phyloP scores from a whole-genome alignment of 2,888 invertebrate genomes.

The Linnaemya tessellans region DNA sequence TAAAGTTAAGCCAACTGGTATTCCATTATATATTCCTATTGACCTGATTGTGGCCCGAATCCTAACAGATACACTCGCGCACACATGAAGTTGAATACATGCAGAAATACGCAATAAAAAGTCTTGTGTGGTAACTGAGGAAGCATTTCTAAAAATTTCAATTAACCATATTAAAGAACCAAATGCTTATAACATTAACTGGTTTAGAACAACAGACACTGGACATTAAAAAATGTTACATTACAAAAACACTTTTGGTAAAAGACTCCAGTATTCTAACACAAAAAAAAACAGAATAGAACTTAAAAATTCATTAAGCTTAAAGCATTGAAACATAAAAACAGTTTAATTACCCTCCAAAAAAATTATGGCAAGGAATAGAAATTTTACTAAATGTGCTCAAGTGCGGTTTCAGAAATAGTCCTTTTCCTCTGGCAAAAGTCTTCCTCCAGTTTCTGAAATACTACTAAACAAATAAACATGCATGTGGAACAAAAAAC shows the following conservation, averaged over 20 bases:
- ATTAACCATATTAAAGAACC: conserved; percentile 64
- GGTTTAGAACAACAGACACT: conserved; percentile 22
- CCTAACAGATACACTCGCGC: background rate
- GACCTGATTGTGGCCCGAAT: conserved; percentile 29
- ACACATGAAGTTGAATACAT: background rate
- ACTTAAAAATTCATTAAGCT: conserved; percentile 47
- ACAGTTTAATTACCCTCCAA: conserved; percentile 61
- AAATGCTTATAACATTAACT: conserved; percentile 47
- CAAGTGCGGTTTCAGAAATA: conserved; percentile 66
- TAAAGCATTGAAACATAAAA: conserved; percentile 49
- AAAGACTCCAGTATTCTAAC: background rate
- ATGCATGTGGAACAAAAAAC: conserved; percentile 12
- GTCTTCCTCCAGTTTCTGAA: background rate
- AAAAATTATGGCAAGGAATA: conserved; percentile 43
- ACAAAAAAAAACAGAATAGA: background rate
- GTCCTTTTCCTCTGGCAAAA: conserved; percentile 46
- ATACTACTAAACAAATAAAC: conserved; percentile 15
- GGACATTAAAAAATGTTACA: conserved; percentile 38
- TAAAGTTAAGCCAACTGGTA: conserved; percentile 49
- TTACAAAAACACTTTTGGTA: conserved; percentile 35
- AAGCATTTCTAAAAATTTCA: conserved; percentile 47
- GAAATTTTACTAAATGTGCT: conserved; percentile 33
- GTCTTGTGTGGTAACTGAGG: conserved; percentile 14
- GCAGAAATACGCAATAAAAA: background rate
- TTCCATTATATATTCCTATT: conserved; percentile 51